Base-by-base conservation (phyloP, 2,797 vertebrate species). In the Thamnophis elegans region DNA sequence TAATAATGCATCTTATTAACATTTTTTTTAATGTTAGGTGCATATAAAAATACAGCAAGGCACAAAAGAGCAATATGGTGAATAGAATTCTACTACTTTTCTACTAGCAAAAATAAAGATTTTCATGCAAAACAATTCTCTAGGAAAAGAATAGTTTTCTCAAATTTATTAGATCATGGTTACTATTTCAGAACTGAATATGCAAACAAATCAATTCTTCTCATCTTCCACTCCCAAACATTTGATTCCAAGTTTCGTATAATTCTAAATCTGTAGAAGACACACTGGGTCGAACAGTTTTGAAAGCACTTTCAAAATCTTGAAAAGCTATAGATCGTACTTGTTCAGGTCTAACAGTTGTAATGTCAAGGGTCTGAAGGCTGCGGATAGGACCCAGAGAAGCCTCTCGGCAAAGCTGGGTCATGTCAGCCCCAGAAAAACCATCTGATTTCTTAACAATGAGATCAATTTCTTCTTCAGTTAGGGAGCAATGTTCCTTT, bases 341-440 rank as follows among this genome's bases (percentile, higher is more conserved):
- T 95, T 99, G 98, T 12, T 99, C 99, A 0, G 98, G 97, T 0
- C 97, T 97, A 93, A 99, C 98, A 1, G 98, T 99, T 65, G 98
- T 94, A 0, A 99, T 99, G 96, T 99, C 99, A 16, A 92, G 91
- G 26, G 98, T 95, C 94, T 98, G 97, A 93, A 99, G 98, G 89
- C 99, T 98, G 92, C 99, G 99, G 90, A 99, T 99, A 1, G 99
- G 99, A 89, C 99, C 99, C 28, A 99, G 97, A 0, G 99, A 99
- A 0, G 99, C 99, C 95, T 99, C 99, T 18, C 98, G 97, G 94
- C 99, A 99, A 59, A 99, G 98, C 96, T 99, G 99, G 0, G 99
- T 99, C 99, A 99, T 98, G 90, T 99, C 99, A 0, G 99, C 99
- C 3, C 99, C 99, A 0, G 99, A 99, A 97, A 99, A 99, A 0